phyloP scores from a whole-genome alignment of 2,888 invertebrate species.

The Germaria angustata region DNA sequence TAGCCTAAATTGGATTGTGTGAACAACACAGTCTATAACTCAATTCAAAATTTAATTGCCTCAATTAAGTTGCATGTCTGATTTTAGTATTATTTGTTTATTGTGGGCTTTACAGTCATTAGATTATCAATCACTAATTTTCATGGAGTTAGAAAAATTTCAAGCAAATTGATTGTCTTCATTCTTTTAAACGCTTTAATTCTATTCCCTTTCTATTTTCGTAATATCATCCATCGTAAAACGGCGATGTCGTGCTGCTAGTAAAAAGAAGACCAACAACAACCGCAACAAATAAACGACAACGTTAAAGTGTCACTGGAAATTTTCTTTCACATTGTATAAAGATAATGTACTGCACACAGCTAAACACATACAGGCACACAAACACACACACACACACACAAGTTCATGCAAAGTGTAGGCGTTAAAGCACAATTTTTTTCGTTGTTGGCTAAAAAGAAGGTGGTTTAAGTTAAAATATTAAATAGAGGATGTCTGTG shows the following conservation, averaged over 20 bases:
- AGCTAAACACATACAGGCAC: too few relatives aligned
- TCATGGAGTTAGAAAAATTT: too few relatives aligned
- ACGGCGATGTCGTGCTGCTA: conserved; percentile 46
- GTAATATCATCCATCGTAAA: conserved; percentile 21
- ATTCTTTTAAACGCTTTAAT: conserved; percentile 7
- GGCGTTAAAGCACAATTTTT: conserved; percentile 39
- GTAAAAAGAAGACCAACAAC: background rate
- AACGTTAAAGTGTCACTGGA: conserved; percentile 48
- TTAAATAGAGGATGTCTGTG: conserved; percentile 4
- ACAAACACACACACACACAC: background rate
- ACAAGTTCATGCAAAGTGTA: conserved; percentile 23
- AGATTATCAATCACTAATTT: too few relatives aligned
- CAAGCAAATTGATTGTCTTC: background rate
- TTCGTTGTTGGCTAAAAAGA: conserved; percentile 9
- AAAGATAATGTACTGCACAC: conserved; percentile 12
- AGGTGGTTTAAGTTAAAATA: conserved; percentile 23
- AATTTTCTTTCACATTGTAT: conserved; percentile 15
- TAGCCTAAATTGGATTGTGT: too few relatives aligned
- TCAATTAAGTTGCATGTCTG: too few relatives aligned
- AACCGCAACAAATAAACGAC: conserved; percentile 17
- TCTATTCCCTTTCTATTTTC: background rate
- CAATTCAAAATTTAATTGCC: too few relatives aligned
- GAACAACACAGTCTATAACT: too few relatives aligned
- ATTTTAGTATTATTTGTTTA: too few relatives aligned
- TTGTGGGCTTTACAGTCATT: too few relatives aligned